Conservation (phyloP, 2,797 vertebrate species). For the Muscicapa striata region DNA sequence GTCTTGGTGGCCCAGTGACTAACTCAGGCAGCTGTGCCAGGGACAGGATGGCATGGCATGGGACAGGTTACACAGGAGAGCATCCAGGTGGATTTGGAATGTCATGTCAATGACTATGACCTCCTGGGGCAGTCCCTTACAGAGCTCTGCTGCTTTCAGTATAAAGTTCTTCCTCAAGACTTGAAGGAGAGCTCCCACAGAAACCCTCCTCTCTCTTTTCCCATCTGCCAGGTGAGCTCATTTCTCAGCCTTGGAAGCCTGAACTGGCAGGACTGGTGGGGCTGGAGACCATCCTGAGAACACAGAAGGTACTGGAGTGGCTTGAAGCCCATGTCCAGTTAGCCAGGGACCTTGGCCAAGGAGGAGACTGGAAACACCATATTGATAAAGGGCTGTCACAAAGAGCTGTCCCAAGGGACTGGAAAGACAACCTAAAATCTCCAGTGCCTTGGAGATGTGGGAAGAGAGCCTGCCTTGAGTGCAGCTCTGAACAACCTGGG, state of each 20-base stretch:
- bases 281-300: rapidly evolving
- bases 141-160: neutral
- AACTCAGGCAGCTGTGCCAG: neutral
- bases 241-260: neutral
- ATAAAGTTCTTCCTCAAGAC: neutral
- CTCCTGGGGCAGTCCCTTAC: neutral
- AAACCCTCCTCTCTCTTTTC: rapidly evolving
- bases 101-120: rapidly evolving
- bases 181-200: neutral
- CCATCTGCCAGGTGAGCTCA: neutral
- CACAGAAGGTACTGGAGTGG: rapidly evolving
- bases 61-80: neutral
- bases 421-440: neutral
- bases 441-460: too few species aligned
- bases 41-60: neutral
- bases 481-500: neutral
- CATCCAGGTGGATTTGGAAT: neutral
- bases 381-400: neutral
- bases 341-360: rapidly evolving
- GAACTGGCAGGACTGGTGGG: neutral
- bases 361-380: neutral
- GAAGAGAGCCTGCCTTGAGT: neutral
- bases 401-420: neutral
- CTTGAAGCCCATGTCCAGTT: rapidly evolving
- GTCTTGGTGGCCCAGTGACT: neutral